These are phyloP conservation scores for Corapipo altera DNA, from an alignment of 2,113 vertebrate species.

Conservation along the genomic window DNA sequence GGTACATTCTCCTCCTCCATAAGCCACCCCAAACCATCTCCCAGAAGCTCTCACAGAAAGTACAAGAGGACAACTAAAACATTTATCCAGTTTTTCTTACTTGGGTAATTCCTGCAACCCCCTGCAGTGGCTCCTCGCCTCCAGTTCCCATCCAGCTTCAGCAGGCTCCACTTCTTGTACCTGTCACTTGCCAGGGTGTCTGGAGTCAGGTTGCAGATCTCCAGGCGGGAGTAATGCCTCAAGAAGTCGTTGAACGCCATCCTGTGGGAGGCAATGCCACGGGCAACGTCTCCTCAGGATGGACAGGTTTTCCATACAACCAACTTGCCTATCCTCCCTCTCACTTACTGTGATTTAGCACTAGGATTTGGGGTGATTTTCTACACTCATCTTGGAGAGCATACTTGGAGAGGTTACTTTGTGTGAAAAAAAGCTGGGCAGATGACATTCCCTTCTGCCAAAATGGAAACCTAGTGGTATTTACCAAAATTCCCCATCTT, in stretches of 20 bases:
- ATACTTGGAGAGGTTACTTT: background rate
- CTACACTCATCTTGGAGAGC: background rate
- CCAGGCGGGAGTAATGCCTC: conserved; percentile 87
- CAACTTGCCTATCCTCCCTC: background rate
- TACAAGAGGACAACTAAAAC: background rate
- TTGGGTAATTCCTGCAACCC: conserved; percentile 89
- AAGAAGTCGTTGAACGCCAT: conserved; percentile 90
- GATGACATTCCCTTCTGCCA: background rate
- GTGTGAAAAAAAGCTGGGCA: background rate
- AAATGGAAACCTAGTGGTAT: background rate
- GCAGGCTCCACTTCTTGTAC: conserved; percentile 89
- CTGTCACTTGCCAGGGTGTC: conserved; percentile 82
- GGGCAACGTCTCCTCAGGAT: fast-evolving
- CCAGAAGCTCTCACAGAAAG: background rate
- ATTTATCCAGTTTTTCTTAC: conserved; percentile 58
- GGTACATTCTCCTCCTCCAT: background rate
- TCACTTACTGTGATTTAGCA: background rate
- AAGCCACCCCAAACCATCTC: background rate
- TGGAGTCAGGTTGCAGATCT: conserved; percentile 94
- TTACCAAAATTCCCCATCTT: conserved; percentile 96
- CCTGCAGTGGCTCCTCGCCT: conserved; percentile 90
- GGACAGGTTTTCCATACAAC: background rate
- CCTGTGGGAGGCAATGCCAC: conserved; percentile 69
- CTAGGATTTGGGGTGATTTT: background rate
- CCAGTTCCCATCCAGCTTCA: conserved; percentile 88